Evolutionary conservation across 2,113 vertebrate species (phyloP).

Genomic region (Gila orcuttii): DNA sequence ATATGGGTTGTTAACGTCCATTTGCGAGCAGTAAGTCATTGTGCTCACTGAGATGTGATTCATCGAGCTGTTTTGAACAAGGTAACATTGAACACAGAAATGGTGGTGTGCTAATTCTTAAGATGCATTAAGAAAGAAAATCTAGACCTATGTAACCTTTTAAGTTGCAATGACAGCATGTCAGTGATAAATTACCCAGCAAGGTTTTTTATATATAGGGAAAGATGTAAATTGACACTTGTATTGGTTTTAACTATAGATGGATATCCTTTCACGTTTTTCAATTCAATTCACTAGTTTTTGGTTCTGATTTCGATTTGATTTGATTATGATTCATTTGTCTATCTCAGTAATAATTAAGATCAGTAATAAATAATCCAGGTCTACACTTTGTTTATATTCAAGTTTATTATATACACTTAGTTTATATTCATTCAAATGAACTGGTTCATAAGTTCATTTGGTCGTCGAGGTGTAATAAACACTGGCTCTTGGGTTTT

Average conservation of each 20-base stretch:
- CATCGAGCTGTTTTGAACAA: not conserved
- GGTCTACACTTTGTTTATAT: no score
- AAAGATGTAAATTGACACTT: not conserved
- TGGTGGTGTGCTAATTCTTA: not conserved
- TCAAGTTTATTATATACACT: no score
- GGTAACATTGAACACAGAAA: slow-evolving; percentile 5
- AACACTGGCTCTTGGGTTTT: not conserved
- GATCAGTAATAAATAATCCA: no score
- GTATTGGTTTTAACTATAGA: not conserved
- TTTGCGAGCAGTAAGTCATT: not conserved
- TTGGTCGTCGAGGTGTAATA: not conserved
- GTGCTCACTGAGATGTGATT: slow-evolving; percentile 24
- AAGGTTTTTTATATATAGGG: not conserved
- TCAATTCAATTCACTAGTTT: not conserved
- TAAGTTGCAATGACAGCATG: not conserved
- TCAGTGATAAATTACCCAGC: slow-evolving; percentile 3
- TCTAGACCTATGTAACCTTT: not conserved
- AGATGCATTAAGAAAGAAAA: not conserved
- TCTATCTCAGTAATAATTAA: no score
- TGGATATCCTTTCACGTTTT: not conserved
- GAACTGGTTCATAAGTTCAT: not conserved
- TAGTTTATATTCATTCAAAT: not conserved
- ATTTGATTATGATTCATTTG: not conserved
- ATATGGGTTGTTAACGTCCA: slow-evolving; percentile 11
- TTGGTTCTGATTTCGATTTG: not conserved